phyloP scores from a whole-genome alignment of 2,113 vertebrate species.

The Aphelocoma coerulescens region DNA sequence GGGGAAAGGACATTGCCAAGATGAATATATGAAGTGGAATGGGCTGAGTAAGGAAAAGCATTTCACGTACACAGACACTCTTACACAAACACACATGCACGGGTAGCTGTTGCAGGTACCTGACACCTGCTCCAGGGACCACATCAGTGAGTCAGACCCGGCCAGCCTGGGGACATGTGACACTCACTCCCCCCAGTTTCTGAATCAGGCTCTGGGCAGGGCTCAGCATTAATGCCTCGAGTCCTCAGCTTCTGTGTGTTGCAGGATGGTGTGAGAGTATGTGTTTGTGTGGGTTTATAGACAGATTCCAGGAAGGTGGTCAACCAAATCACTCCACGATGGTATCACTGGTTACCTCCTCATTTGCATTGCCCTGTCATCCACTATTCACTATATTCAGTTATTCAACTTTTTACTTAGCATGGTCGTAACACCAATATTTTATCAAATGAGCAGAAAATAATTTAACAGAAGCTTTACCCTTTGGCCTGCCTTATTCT shows the following conservation, averaged over 20 bases:
- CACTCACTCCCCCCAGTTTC: no score
- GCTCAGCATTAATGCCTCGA: neutral
- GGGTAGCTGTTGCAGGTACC: neutral
- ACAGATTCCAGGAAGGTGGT: neutral
- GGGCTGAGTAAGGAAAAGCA: neutral
- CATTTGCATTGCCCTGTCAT: neutral
- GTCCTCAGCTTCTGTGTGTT: neutral
- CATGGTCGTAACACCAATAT: neutral
- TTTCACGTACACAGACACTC: neutral
- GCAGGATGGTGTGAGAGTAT: neutral
- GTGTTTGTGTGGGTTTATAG: neutral
- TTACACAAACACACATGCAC: no score
- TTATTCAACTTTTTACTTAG: neutral
- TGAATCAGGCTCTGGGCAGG: neutral
- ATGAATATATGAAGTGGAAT: neutral
- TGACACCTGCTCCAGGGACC: neutral
- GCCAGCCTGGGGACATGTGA: neutral
- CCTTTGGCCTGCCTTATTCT: neutral
- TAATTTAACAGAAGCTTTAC: neutral
- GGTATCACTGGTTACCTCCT: neutral
- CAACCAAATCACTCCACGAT: neutral
- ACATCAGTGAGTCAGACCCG: neutral
- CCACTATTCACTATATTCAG: neutral
- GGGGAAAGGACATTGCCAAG: neutral
- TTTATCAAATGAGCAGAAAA: neutral